Evolutionary conservation across 2,113 vertebrate species (phyloP).

Genomic region (Stictonetta naevosa): DNA sequence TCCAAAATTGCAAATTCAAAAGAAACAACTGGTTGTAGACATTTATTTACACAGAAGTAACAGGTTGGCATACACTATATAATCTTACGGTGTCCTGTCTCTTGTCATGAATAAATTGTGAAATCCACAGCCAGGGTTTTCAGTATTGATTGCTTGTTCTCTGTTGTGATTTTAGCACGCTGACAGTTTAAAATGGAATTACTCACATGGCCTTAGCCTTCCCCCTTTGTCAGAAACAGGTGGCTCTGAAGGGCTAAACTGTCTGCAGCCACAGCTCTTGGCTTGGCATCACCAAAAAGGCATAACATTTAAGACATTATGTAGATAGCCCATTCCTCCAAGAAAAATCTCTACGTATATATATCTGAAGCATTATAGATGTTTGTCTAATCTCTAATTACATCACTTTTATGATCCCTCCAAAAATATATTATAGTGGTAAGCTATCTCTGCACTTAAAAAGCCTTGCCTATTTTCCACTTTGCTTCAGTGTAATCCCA

Average conservation of each 20-base stretch:
- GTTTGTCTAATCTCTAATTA: neutral
- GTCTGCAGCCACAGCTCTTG: neutral
- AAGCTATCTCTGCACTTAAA: neutral
- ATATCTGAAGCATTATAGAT: neutral
- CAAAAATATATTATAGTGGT: neutral
- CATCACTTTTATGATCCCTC: neutral
- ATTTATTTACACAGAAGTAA: neutral
- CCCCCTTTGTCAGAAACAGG: neutral
- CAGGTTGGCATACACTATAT: neutral
- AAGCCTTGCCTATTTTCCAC: neutral
- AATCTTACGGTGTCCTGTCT: neutral
- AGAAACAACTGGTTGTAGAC: neutral
- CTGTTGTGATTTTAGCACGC: neutral
- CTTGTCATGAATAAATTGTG: neutral
- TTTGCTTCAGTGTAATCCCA: neutral
- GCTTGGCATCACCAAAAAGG: neutral
- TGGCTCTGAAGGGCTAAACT: neutral
- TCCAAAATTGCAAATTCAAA: neutral
- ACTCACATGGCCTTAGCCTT: neutral
- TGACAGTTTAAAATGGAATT: neutral
- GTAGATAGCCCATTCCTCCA: neutral
- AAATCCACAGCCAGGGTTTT: neutral
- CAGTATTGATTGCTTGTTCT: neutral
- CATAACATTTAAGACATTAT: neutral
- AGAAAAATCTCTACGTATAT: neutral